Percentiles rank a stretch among this genome's conserved stretches.
Conservation (phyloP, 2,888 invertebrate species). For the Antitype chi region DNA sequence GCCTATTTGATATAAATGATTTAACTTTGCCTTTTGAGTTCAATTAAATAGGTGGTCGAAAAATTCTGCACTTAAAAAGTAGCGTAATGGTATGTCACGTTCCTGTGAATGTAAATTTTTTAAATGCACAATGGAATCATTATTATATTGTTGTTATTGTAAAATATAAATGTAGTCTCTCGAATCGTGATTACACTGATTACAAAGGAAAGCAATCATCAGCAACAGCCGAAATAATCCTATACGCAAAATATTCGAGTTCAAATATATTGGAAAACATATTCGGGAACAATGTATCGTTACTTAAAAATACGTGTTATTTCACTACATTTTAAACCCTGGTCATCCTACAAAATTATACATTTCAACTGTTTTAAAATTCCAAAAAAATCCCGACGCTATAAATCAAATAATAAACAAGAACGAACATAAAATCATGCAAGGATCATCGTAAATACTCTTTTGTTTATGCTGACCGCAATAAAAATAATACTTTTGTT, state of each 20-base stretch:
- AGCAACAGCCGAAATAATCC: conserved; percentile 8
- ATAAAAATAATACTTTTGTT: conserved; percentile 70
- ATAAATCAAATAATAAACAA: conserved; percentile 60
- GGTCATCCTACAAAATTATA: conserved; percentile 33
- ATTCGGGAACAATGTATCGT: conserved; percentile 39
- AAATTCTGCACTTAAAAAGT: background rate
- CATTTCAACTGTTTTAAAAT: conserved; percentile 10
- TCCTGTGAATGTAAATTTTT: background rate
- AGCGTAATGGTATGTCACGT: background rate
- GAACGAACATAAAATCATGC: conserved; percentile 54
- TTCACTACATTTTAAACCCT: background rate
- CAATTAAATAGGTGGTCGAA: background rate
- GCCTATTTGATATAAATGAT: too few relatives aligned
- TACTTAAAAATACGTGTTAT: conserved; percentile 17
- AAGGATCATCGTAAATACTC: conserved; percentile 67
- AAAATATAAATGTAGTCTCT: conserved; percentile 4
- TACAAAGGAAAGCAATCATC: background rate
- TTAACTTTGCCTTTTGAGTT: too few relatives aligned
- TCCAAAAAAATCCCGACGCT: conserved; percentile 18
- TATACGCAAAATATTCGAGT: conserved; percentile 5
- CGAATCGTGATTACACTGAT: background rate
- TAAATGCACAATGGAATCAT: conserved; percentile 7
- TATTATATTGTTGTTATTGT: background rate
- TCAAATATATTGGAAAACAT: conserved; percentile 3
- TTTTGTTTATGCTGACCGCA: conserved; percentile 71